Percentiles rank a stretch among this genome's conserved stretches.
These are phyloP conservation scores for Gouania willdenowi DNA, from an alignment of 2,797 vertebrate genomes.

Conservation along the genomic window DNA sequence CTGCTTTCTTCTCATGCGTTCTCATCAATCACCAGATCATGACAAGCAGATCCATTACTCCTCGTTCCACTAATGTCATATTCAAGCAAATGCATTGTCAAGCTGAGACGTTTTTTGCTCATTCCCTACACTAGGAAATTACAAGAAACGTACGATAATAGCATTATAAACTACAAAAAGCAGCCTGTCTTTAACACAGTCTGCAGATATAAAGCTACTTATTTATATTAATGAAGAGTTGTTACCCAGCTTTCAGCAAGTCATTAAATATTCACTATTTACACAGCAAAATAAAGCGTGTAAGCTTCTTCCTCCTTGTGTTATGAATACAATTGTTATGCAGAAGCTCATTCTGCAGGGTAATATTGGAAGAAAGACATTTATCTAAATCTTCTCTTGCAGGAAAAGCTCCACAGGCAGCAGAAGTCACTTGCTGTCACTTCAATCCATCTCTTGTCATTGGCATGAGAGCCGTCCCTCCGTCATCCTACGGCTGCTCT, in stretches of 20 bases:
- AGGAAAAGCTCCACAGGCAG: conserved; percentile 15
- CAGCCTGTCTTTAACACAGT: too few relatives aligned
- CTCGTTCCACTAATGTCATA: conserved; percentile 52
- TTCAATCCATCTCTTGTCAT: conserved; percentile 56
- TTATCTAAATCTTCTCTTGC: conserved; percentile 23
- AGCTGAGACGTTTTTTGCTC: conserved; percentile 24
- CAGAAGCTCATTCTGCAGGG: conserved; percentile 1
- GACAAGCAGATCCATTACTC: conserved; percentile 26
- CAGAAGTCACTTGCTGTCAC: conserved; percentile 51
- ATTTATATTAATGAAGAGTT: background rate
- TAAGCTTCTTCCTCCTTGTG: background rate
- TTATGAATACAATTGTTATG: background rate
- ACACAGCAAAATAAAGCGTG: background rate
- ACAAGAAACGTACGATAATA: too few relatives aligned
- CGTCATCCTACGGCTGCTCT: conserved; percentile 46
- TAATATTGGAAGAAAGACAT: conserved; percentile 8
- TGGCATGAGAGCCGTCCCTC: conserved; percentile 36
- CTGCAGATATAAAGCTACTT: background rate
- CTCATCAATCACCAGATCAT: conserved; percentile 15
- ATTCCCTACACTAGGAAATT: too few relatives aligned
- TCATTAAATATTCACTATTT: conserved; percentile 14
- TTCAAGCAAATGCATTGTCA: conserved; percentile 42
- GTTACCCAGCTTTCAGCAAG: background rate
- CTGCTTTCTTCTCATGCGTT: background rate
- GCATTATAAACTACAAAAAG: too few relatives aligned